These are phyloP conservation scores for Poeciliopsis retropinna DNA, from an alignment of 2,113 vertebrate genomes.

Conservation along the genomic window DNA sequence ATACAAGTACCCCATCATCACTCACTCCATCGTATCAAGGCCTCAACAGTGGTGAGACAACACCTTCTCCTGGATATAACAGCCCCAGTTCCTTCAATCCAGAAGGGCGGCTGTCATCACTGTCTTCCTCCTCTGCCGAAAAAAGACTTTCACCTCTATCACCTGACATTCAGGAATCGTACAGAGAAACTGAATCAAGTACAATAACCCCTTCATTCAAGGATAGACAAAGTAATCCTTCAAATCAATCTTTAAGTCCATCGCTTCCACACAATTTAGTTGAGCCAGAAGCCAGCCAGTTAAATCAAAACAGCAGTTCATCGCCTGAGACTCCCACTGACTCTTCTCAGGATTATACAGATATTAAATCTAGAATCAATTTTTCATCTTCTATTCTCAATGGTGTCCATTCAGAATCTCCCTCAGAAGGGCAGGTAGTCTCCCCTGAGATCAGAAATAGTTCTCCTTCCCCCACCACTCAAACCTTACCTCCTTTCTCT, in stretches of 20 bases:
- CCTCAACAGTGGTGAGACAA: slow-evolving; percentile 29
- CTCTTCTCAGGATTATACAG: slow-evolving; percentile 24
- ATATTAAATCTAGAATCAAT: slow-evolving; percentile 35
- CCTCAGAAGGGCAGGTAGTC: slow-evolving; percentile 28
- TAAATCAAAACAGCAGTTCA: slow-evolving; percentile 37
- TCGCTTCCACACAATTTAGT: slow-evolving; percentile 33
- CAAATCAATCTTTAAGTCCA: slow-evolving; percentile 43
- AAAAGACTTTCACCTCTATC: slow-evolving; percentile 47
- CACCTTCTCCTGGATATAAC: slow-evolving; percentile 48
- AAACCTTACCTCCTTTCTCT: slow-evolving; percentile 53
- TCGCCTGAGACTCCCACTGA: slow-evolving; percentile 24
- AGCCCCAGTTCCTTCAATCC: slow-evolving; percentile 23
- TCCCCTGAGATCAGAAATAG: slow-evolving; percentile 42
- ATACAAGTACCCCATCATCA: not conserved
- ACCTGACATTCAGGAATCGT: slow-evolving; percentile 14
- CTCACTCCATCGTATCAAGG: slow-evolving; percentile 26
- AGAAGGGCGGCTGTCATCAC: slow-evolving; percentile 43
- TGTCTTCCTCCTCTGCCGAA: slow-evolving; percentile 55
- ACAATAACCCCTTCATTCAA: slow-evolving; percentile 40
- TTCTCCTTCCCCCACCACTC: slow-evolving; percentile 31
- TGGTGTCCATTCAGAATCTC: slow-evolving; percentile 25
- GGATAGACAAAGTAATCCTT: slow-evolving; percentile 40
- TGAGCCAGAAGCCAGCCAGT: slow-evolving; percentile 8
- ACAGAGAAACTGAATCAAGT: slow-evolving; percentile 39
- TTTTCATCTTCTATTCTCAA: slow-evolving; percentile 37